Percentiles rank a stretch among this genome's conserved stretches.
Evolutionary conservation across 2,113 vertebrate genomes (phyloP).

Genomic region (Tinamus guttatus): DNA sequence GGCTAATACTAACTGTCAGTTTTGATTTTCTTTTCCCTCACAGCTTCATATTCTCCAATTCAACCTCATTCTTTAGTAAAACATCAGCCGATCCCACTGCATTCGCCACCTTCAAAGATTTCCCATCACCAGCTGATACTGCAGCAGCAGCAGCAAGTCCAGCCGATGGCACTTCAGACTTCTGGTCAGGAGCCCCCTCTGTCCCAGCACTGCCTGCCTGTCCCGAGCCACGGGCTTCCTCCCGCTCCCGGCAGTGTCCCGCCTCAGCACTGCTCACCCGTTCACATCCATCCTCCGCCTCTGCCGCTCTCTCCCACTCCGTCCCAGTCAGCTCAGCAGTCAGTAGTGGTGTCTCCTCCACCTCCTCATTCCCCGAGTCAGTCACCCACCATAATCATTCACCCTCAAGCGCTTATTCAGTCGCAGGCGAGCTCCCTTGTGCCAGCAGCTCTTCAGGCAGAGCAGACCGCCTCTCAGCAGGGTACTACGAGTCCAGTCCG

Average conservation of each 20-base stretch:
- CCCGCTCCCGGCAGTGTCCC: slow-evolving; percentile 69
- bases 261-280: slow-evolving; percentile 80
- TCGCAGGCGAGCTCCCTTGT: slow-evolving; percentile 82
- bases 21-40: slow-evolving; percentile 27
- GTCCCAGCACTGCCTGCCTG: slow-evolving; percentile 83
- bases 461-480: slow-evolving; percentile 69
- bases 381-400: slow-evolving; percentile 85
- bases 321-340: slow-evolving; percentile 79
- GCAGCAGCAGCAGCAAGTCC: slow-evolving; percentile 89
- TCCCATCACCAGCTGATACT: slow-evolving; percentile 90
- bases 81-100: slow-evolving; percentile 85
- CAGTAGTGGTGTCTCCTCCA: slow-evolving; percentile 84
- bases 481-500: slow-evolving; percentile 56
- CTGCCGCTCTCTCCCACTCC: slow-evolving; percentile 74
- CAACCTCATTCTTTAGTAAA: slow-evolving; percentile 87
- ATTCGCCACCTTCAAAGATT: slow-evolving; percentile 81
- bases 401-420: slow-evolving; percentile 81
- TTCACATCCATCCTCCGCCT: slow-evolving; percentile 74
- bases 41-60: slow-evolving; percentile 86
- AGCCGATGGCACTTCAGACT: slow-evolving; percentile 87
- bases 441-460: slow-evolving; percentile 80
- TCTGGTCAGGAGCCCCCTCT: slow-evolving; percentile 79
- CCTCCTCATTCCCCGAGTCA: slow-evolving; percentile 83
- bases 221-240: slow-evolving; percentile 79
- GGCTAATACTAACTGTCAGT: slow-evolving; percentile 64